Evolutionary conservation across 2,888 invertebrate genomes (phyloP), one percentile per base, ranked within the genome.

Genomic region (Hymenopus coronatus): DNA sequence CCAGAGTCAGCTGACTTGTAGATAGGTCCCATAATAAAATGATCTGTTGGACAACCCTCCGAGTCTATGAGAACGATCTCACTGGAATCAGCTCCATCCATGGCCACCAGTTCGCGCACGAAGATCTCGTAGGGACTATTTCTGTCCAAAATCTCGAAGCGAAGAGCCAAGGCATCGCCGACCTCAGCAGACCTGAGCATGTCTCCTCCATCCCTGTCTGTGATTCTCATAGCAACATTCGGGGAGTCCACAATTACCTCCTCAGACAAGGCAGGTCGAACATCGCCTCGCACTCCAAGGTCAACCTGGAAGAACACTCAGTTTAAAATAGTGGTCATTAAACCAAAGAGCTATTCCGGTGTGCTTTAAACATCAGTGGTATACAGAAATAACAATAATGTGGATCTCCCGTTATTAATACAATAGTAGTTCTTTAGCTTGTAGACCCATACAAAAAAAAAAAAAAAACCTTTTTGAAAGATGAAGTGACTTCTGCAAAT

Each of bases 71-170:
- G 95, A 89, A 97, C 96, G 92, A 98, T 98, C 94, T 98, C 98
- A 92, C 97, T 97, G 91, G 97, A 97, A 93, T 98, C 98, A 87
- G 97, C 96, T 88, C 98, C 98, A 93, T 98, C 98, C 97, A 98
- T 97, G 88, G 98, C 98, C 89, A 98, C 98, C 92, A 98, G 94
- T 94, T 98, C 98, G 90, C 98, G 96, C 70, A 98, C 98, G 93
- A 98, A 98, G 92, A 98, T 98, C 94, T 98, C 98, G 94, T 98
- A 98, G 54, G 98, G 98, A 92, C 98, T 98, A 94, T 98, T 97
- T 92, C 96, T 97, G 93, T 98, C 98, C 93, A 98, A 95, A 92
- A 98, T 98, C 94, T 98, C 98, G 94, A 98, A 98, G 92, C 97
- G 96, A 89, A 98, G 95, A 81, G 98, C 97, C 94, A 98, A 94